These are phyloP conservation scores for Macropis europaea DNA, from an alignment of 2,888 invertebrate genomes.

Conservation along the genomic window DNA sequence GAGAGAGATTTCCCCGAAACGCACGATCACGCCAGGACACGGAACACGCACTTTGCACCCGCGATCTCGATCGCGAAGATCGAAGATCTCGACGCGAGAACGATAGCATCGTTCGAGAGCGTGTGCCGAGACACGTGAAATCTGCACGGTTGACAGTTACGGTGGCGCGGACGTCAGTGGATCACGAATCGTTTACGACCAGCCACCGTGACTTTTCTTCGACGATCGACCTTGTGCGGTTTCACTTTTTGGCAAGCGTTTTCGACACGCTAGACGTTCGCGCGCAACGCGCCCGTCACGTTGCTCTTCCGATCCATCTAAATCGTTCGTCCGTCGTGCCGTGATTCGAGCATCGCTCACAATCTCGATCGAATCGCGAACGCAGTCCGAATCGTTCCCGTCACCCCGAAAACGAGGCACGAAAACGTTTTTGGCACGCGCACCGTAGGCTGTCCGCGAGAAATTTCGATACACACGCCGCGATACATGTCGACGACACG, in stretches of 20 bases:
- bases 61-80: slow-evolving; percentile 4
- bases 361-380: neutral
- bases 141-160: slow-evolving; percentile 50
- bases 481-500: slow-evolving; percentile 49
- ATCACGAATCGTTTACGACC: slow-evolving; percentile 33
- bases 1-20: neutral
- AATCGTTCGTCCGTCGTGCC: neutral
- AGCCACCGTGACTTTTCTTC: slow-evolving; percentile 4
- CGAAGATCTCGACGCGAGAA: neutral
- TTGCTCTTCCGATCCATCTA: neutral
- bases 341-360: neutral
- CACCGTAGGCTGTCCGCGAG: slow-evolving; percentile 15
- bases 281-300: slow-evolving; percentile 18
- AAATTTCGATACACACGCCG: slow-evolving; percentile 22
- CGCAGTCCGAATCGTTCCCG: neutral
- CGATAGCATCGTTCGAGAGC: slow-evolving; percentile 7
- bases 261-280: slow-evolving; percentile 13
- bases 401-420: neutral
- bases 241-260: slow-evolving; percentile 51
- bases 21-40: slow-evolving; percentile 24
- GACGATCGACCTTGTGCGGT: slow-evolving; percentile 58
- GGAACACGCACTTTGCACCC: slow-evolving; percentile 48
- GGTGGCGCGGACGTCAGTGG: slow-evolving; percentile 38
- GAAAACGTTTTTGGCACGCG: slow-evolving; percentile 38
- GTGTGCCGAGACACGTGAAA: slow-evolving; percentile 49